phyloP scores from a whole-genome alignment of 2,797 vertebrate genomes.

The Halcyon leucocephala region DNA sequence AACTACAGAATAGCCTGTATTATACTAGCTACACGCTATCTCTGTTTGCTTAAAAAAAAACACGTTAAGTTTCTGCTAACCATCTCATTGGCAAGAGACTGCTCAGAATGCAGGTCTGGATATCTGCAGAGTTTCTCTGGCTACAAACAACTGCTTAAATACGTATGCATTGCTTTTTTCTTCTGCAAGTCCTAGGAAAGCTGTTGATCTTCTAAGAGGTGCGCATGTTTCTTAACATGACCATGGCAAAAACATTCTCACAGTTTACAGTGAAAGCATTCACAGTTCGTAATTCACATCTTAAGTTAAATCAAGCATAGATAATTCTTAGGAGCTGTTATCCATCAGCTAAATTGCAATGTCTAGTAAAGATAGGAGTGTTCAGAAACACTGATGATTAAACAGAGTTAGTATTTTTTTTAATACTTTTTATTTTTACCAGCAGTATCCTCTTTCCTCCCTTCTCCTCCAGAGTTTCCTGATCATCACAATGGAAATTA shows the following conservation, averaged over 20 bases:
- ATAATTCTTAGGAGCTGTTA: background rate
- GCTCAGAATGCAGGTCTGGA: slow-evolving; percentile 15
- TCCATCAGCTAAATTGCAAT: background rate
- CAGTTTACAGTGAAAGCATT: background rate
- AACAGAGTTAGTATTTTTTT: background rate
- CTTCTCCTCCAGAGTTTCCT: background rate
- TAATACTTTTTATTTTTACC: background rate
- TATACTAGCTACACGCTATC: background rate
- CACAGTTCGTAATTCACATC: background rate
- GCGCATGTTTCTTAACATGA: background rate
- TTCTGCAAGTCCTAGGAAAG: background rate
- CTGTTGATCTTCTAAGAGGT: background rate
- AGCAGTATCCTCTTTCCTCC: background rate
- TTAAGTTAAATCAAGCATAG: background rate
- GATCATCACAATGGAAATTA: background rate
- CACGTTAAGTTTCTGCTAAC: background rate
- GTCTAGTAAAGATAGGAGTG: background rate
- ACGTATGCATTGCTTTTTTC: background rate
- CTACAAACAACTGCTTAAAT: background rate
- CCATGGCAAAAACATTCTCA: background rate
- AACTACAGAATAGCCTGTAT: background rate
- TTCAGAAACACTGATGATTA: background rate
- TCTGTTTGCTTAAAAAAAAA: background rate
- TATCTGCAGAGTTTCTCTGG: slow-evolving; percentile 21
- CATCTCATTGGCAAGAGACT: background rate